Evolutionary conservation across 92 coral and sea anemone species (phyloP).

Genomic region (Isaurus tuberculatus): DNA sequence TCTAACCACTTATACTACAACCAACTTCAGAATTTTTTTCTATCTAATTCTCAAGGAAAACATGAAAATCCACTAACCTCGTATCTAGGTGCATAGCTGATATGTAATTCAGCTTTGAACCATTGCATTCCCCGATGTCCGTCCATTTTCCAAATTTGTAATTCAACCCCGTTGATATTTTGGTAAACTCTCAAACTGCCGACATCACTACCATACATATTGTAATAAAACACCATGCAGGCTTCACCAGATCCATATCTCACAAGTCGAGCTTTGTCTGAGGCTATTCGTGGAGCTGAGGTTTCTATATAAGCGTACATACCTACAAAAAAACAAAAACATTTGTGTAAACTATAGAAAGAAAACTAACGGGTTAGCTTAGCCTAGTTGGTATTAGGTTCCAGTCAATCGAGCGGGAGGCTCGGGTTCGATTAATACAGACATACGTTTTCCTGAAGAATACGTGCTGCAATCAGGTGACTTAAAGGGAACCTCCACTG

Average conservation of each 20-base stretch:
- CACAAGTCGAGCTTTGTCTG: conserved; percentile 81
- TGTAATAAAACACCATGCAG: conserved; percentile 74
- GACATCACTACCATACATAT: conserved; percentile 75
- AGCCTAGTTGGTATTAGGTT: too few relatives aligned
- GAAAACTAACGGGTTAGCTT: too few relatives aligned
- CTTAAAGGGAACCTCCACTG: too few relatives aligned
- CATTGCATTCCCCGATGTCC: conserved; percentile 74
- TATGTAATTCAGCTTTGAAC: conserved; percentile 64
- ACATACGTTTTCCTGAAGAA: too few relatives aligned
- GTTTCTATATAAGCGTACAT: conserved; percentile 86
- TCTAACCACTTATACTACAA: neutral
- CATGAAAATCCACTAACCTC: conserved; percentile 52
- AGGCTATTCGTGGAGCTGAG: conserved; percentile 73
- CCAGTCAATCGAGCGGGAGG: too few relatives aligned
- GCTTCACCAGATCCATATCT: conserved; percentile 63
- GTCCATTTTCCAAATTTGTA: conserved; percentile 67
- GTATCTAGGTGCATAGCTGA: conserved; percentile 50
- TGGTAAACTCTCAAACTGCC: conserved; percentile 71
- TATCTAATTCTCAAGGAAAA: too few relatives aligned
- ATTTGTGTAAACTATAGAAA: neutral
- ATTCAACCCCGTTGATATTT: neutral
- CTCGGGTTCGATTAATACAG: too few relatives aligned
- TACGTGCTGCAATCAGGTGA: too few relatives aligned
- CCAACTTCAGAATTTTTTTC: neutral
- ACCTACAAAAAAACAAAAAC: conserved; percentile 54